These are phyloP conservation scores for Notocelia uddmanniana DNA, from an alignment of 2,888 invertebrate species.

Conservation along the genomic window DNA sequence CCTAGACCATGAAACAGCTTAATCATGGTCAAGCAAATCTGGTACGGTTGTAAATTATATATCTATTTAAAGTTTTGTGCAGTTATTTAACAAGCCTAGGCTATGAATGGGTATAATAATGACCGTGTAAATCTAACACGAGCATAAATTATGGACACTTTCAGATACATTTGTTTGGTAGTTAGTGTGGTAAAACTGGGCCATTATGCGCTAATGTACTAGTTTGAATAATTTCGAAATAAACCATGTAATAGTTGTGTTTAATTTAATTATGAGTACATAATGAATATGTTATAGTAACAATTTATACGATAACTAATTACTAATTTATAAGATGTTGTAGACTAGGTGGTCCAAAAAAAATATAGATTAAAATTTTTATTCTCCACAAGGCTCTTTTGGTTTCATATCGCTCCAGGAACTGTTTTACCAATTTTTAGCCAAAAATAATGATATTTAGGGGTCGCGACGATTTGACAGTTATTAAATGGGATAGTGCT, in stretches of 20 bases:
- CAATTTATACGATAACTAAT: too few species aligned
- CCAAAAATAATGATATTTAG: too few species aligned
- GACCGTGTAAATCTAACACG: background rate
- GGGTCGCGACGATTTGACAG: too few species aligned
- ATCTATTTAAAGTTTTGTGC: background rate
- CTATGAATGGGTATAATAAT: background rate
- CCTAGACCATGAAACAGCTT: conserved; percentile 15
- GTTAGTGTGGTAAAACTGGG: background rate
- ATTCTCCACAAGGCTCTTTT: too few species aligned
- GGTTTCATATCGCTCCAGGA: too few species aligned
- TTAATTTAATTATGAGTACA: background rate
- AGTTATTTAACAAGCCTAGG: background rate
- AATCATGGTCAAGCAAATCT: background rate
- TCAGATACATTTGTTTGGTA: background rate
- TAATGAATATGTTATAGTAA: background rate
- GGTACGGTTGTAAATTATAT: background rate
- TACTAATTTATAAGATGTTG: too few species aligned
- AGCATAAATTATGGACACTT: background rate
- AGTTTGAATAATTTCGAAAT: background rate
- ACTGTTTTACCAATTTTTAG: too few species aligned
- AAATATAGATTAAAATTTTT: too few species aligned
- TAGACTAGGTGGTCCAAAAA: too few species aligned
- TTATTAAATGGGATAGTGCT: too few species aligned
- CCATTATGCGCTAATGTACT: background rate
- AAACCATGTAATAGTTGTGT: conserved; percentile 8